Evolutionary conservation across 2,888 invertebrate genomes (phyloP).

Genomic region (Trachelus stipa): DNA sequence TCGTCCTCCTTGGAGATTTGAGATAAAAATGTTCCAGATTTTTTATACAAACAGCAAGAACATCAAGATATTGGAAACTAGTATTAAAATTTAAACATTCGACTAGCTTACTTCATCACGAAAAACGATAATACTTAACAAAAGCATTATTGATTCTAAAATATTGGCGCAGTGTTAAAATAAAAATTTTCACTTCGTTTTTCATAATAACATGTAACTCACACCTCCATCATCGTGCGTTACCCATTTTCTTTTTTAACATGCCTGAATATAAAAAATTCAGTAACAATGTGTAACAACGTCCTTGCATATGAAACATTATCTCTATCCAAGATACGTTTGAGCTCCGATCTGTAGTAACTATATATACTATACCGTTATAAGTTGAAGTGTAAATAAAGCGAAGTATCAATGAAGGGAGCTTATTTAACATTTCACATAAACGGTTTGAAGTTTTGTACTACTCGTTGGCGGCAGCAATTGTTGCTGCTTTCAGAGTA

Average conservation of each 20-base stretch:
- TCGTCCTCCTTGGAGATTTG: background rate
- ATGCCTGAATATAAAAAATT: background rate
- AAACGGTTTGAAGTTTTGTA: background rate
- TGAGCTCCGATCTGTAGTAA: conserved; percentile 14
- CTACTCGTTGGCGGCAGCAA: conserved; percentile 12
- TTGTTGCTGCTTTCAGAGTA: conserved; percentile 22
- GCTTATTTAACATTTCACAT: background rate
- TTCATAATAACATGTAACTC: background rate
- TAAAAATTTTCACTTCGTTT: background rate
- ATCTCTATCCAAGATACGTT: background rate
- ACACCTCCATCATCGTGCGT: background rate
- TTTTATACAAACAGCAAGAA: background rate
- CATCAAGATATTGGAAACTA: background rate
- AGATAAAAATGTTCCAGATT: background rate
- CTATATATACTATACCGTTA: conserved; percentile 41
- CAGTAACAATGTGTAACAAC: background rate
- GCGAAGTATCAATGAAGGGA: conserved; percentile 3
- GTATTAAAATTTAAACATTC: background rate
- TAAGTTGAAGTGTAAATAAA: conserved; percentile 46
- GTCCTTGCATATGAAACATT: background rate
- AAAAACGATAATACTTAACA: background rate
- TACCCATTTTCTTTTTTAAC: background rate
- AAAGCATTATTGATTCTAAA: background rate
- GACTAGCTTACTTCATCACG: background rate
- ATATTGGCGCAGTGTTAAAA: background rate